Conservation (phyloP, 2,888 invertebrate genomes). For the Biston betularia region DNA sequence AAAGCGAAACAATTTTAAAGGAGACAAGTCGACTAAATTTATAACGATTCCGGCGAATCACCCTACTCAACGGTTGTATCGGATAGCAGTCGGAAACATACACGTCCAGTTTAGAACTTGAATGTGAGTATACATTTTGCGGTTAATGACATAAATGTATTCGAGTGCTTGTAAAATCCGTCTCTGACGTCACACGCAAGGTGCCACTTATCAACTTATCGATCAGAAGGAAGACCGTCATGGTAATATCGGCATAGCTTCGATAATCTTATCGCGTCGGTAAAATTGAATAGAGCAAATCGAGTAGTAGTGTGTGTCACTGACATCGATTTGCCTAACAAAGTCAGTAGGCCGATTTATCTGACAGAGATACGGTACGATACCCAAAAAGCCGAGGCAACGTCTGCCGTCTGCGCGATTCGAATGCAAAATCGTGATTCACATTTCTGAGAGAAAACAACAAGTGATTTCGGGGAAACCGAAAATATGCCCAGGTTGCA, state of each 20-base stretch:
- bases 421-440: conserved; percentile 22
- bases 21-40: no score
- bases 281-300: conserved; percentile 51
- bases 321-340: conserved; percentile 24
- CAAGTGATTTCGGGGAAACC: conserved; percentile 5
- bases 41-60: neutral
- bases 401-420: conserved; percentile 9
- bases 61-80: conserved; percentile 11
- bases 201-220: conserved; percentile 47
- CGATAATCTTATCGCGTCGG: conserved; percentile 55
- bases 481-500: conserved; percentile 4
- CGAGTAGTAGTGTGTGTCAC: conserved; percentile 41
- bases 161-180: conserved; percentile 28
- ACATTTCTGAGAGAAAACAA: conserved; percentile 20
- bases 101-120: conserved; percentile 14
- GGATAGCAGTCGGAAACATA: conserved; percentile 10
- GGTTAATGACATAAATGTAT: conserved; percentile 17
- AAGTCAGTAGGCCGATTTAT: conserved; percentile 26
- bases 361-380: conserved; percentile 16
- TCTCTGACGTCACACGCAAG: conserved; percentile 46
- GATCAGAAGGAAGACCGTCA: conserved; percentile 51
- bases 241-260: conserved; percentile 51
- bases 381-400: conserved; percentile 9
- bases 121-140: conserved; percentile 8
- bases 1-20: no score